Conservation (phyloP, 1,140 invertebrate genomes). For the Bradynema listronoti region DNA sequence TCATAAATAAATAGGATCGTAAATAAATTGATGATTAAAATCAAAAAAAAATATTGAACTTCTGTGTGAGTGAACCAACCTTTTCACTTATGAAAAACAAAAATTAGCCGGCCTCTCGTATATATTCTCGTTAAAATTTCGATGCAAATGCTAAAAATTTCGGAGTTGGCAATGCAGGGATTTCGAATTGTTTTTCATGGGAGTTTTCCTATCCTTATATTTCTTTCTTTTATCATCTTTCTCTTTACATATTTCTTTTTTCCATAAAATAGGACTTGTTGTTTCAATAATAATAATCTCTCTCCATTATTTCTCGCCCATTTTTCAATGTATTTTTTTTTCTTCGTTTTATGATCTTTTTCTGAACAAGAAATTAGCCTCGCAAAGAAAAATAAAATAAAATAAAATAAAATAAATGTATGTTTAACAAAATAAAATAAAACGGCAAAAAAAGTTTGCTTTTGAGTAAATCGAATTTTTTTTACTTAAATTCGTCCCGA, state of each 20-base stretch:
- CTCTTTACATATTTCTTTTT: not conserved
- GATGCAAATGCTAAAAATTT: too few species aligned
- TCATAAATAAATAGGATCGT: too few species aligned
- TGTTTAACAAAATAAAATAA: not conserved
- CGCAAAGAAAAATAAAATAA: too few species aligned
- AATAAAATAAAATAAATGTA: slow-evolving; percentile 1
- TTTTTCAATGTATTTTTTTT: not conserved
- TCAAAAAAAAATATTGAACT: too few species aligned
- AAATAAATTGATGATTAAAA: too few species aligned
- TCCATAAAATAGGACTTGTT: not conserved
- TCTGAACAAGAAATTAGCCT: not conserved
- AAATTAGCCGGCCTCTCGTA: too few species aligned
- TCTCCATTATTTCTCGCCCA: too few species aligned
- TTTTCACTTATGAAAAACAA: too few species aligned
- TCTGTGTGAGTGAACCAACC: too few species aligned
- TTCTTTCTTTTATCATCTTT: not conserved
- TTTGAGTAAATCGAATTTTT: not conserved
- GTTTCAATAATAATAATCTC: not conserved
- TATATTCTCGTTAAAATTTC: too few species aligned
- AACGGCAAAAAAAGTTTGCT: not conserved
- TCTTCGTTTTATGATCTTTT: not conserved
- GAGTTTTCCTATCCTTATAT: not conserved
- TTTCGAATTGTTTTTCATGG: not conserved
- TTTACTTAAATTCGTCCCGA: not conserved
- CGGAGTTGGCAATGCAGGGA: too few species aligned